Percentiles rank a stretch among this genome's conserved stretches.
These are phyloP conservation scores for Tiphia femorata DNA, from an alignment of 2,888 invertebrate genomes.

Conservation along the genomic window DNA sequence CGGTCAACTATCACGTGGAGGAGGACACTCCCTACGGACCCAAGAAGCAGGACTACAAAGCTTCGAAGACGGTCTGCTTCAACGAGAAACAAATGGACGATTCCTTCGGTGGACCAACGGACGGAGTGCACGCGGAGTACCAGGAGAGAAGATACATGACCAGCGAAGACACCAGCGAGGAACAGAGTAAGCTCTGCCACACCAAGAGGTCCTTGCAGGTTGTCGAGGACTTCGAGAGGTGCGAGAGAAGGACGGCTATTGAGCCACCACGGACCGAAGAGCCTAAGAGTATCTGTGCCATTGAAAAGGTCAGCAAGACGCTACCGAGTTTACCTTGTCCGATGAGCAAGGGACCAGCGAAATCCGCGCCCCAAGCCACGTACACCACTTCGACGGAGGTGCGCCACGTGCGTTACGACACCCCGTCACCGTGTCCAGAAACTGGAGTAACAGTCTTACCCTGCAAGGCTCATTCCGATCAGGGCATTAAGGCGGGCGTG, in stretches of 20 bases:
- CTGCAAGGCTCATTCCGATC: slow-evolving; percentile 57
- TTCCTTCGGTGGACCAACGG: slow-evolving; percentile 7
- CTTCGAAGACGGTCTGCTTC: slow-evolving; percentile 64
- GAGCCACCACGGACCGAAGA: slow-evolving; percentile 11
- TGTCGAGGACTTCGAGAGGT: slow-evolving; percentile 50
- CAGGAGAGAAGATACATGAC: slow-evolving; percentile 40
- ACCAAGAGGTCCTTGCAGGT: slow-evolving; percentile 45
- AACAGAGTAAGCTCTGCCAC: slow-evolving; percentile 38
- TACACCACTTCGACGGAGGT: slow-evolving; percentile 50
- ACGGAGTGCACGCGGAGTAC: slow-evolving; percentile 36
- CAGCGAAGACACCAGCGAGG: slow-evolving; percentile 48
- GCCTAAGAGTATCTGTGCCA: slow-evolving; percentile 47
- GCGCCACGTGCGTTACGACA: slow-evolving; percentile 49
- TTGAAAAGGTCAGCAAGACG: slow-evolving; percentile 44
- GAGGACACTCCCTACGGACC: slow-evolving; percentile 65
- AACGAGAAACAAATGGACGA: slow-evolving; percentile 54
- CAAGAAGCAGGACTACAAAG: slow-evolving; percentile 56
- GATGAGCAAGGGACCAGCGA: slow-evolving; percentile 2
- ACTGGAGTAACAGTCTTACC: slow-evolving; percentile 62
- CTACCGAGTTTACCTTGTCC: slow-evolving; percentile 52
- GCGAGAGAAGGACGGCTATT: slow-evolving; percentile 32
- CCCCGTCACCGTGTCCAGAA: slow-evolving; percentile 51
- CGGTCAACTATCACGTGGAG: slow-evolving; percentile 60
- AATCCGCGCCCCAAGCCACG: slow-evolving; percentile 26
- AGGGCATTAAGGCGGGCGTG: slow-evolving; percentile 57